A percentile compares a stretch with the other conserved stretches of the same genome.
Evolutionary conservation across 2,113 vertebrate genomes (phyloP).

Genomic region (Nibea albiflora): DNA sequence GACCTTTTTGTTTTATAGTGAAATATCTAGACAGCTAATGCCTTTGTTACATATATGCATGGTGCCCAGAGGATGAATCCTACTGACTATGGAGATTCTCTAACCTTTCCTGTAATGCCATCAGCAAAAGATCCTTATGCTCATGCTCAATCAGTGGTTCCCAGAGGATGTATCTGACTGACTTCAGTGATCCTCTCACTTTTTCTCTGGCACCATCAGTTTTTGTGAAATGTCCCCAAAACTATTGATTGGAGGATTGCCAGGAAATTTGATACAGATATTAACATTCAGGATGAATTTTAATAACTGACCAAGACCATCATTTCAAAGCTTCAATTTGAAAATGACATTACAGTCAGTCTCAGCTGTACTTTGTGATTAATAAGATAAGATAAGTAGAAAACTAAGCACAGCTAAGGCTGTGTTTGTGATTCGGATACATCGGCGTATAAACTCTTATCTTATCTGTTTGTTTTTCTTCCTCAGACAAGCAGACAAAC

Average conservation of each 20-base stretch:
- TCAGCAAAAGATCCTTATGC: no score
- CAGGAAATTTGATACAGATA: not conserved
- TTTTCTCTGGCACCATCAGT: no score
- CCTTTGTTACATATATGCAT: not conserved
- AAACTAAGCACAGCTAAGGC: no score
- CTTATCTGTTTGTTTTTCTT: not conserved
- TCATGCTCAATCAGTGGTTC: no score
- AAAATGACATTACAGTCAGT: not conserved
- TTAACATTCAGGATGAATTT: not conserved
- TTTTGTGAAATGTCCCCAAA: not conserved
- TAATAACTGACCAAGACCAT: not conserved
- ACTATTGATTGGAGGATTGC: no score
- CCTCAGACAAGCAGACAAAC: conserved; percentile 18
- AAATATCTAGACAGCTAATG: not conserved
- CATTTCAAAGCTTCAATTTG: not conserved
- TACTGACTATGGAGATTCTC: not conserved
- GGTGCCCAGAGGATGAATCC: not conserved
- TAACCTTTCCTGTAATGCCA: not conserved
- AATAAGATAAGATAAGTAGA: not conserved
- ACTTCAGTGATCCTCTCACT: no score
- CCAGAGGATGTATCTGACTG: no score
- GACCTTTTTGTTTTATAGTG: not conserved
- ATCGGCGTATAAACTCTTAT: not conserved
- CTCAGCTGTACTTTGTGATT: not conserved
- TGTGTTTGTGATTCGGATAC: no score